Conservation (phyloP, 2,113 vertebrate genomes). For the Phrynosoma blainvillii region DNA sequence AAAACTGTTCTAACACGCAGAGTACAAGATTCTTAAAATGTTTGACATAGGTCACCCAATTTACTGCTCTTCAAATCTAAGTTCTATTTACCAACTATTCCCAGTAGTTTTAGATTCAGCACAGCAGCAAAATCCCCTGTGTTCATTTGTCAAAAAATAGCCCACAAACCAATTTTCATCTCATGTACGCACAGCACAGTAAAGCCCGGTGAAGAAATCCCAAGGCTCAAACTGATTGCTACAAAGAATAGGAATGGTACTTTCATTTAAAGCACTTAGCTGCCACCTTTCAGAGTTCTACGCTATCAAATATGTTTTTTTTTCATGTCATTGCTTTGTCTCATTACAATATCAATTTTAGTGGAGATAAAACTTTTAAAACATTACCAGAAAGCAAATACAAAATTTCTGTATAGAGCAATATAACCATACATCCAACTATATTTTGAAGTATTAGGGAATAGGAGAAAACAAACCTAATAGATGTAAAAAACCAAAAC, state of each 20-base stretch:
- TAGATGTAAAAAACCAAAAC: background rate
- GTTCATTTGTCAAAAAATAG: fast-evolving
- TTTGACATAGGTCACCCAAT: fast-evolving
- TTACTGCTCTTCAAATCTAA: background rate
- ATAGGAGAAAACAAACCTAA: background rate
- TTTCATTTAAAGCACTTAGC: background rate
- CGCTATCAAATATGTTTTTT: background rate
- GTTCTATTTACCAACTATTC: fast-evolving
- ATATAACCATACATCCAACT: background rate
- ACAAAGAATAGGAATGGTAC: slow-evolving; percentile 20
- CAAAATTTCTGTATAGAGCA: background rate
- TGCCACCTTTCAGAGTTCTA: background rate
- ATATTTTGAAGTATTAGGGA: background rate
- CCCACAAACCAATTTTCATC: background rate
- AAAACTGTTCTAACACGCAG: fast-evolving
- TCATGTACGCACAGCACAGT: background rate
- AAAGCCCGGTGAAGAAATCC: background rate
- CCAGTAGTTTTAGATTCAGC: background rate
- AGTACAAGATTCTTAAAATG: background rate
- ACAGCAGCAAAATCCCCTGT: background rate
- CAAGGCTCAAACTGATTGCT: background rate
- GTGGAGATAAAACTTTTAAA: background rate
- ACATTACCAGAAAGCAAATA: background rate
- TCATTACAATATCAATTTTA: background rate
- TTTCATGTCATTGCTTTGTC: background rate